Conservation (phyloP, 1,140 invertebrate species). For the Sinella curviseta region DNA sequence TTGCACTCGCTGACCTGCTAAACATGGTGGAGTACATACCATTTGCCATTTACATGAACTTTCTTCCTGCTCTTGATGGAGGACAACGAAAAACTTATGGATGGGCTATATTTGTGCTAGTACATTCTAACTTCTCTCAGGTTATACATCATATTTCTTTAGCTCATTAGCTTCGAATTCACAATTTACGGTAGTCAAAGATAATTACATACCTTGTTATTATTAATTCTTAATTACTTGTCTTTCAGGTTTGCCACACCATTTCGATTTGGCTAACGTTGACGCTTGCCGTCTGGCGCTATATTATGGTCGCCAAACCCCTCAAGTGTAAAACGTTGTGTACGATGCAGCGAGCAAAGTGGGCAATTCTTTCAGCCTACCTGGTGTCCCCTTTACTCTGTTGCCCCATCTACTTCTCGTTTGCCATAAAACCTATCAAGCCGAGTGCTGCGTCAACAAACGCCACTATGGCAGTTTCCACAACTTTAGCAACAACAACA, state of each 20-base stretch:
- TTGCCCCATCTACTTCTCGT: constrained; percentile 77
- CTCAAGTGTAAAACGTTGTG: constrained; percentile 78
- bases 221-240: neutral
- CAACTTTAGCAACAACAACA: neutral
- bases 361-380: constrained; percentile 77
- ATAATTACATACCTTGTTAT: no score
- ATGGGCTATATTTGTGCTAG: constrained; percentile 78
- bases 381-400: constrained; percentile 79
- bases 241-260: constrained; percentile 77
- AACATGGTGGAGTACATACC: constrained; percentile 57
- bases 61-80: constrained; percentile 50
- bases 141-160: constrained; percentile 28
- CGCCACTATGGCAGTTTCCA: neutral
- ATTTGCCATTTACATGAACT: constrained; percentile 64
- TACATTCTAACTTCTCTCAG: constrained; percentile 75
- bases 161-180: no score
- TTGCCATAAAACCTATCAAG: constrained; percentile 59
- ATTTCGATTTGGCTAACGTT: constrained; percentile 91
- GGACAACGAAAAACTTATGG: constrained; percentile 63
- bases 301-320: constrained; percentile 78
- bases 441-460: constrained; percentile 46
- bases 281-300: constrained; percentile 87
- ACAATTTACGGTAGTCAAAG: no score
- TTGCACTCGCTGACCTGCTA: constrained; percentile 61
- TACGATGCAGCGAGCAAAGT: constrained; percentile 67